These are phyloP conservation scores for Sminthurides bifidus DNA, from an alignment of 1,140 invertebrate genomes.

Conservation along the genomic window DNA sequence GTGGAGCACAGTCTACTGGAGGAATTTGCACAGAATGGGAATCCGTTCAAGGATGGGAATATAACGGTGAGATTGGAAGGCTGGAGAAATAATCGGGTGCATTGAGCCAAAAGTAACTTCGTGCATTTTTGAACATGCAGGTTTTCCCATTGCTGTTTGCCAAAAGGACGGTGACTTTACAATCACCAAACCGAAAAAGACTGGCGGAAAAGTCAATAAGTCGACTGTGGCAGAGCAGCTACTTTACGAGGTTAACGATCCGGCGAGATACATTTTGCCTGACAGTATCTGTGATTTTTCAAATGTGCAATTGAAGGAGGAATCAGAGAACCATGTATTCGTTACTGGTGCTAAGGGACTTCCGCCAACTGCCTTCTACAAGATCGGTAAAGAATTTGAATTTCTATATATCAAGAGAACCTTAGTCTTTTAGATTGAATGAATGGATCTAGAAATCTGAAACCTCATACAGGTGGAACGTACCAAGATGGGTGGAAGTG, in stretches of 20 bases:
- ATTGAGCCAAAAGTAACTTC: not conserved
- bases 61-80: conserved; percentile 27
- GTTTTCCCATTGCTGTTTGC: conserved; percentile 44
- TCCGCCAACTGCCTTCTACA: conserved; percentile 40
- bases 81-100: not conserved
- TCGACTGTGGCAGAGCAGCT: conserved; percentile 40
- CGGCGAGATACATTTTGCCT: conserved; percentile 41
- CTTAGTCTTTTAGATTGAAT: not conserved
- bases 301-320: conserved; percentile 37
- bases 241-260: conserved; percentile 45
- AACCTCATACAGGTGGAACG: conserved; percentile 35
- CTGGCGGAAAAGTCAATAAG: conserved; percentile 40
- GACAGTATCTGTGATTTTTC: conserved; percentile 45
- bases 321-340: conserved; percentile 36
- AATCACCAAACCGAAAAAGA: conserved; percentile 41
- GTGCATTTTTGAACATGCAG: conserved; percentile 32
- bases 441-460: not conserved
- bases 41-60: conserved; percentile 40
- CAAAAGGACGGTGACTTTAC: conserved; percentile 38
- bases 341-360: conserved; percentile 41
- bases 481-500: conserved; percentile 40
- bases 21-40: conserved; percentile 46
- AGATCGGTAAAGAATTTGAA: conserved; percentile 34
- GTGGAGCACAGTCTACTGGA: conserved; percentile 45
- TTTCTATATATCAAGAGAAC: not conserved